Percentiles rank a stretch among this genome's conserved stretches.
Evolutionary conservation across 1,140 invertebrate genomes (phyloP).

Genomic region (Mya arenaria): DNA sequence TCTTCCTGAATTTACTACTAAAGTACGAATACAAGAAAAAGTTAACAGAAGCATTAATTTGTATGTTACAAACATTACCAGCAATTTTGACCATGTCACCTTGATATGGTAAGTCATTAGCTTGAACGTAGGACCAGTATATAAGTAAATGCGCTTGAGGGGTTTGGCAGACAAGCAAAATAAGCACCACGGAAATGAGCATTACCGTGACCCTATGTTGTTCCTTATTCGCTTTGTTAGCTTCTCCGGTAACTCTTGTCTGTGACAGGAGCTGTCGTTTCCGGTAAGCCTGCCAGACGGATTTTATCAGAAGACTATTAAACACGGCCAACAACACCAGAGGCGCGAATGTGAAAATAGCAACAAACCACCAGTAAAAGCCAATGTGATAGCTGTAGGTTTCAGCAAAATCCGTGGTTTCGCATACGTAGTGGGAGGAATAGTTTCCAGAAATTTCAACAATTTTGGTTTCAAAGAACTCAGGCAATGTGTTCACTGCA

Average conservation of each 20-base stretch:
- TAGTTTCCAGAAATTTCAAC: slow-evolving; percentile 1
- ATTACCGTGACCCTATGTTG: slow-evolving; percentile 86
- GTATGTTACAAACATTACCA: slow-evolving; percentile 88
- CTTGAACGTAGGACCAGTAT: slow-evolving; percentile 61
- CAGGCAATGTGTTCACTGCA: slow-evolving; percentile 69
- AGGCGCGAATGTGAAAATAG: slow-evolving; percentile 87
- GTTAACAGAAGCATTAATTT: slow-evolving; percentile 88
- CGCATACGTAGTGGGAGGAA: slow-evolving; percentile 59
- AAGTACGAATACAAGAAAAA: slow-evolving; percentile 90
- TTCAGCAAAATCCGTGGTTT: slow-evolving; percentile 68
- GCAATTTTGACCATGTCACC: slow-evolving; percentile 81
- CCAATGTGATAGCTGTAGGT: slow-evolving; percentile 84
- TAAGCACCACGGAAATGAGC: slow-evolving; percentile 88
- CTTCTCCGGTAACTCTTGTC: slow-evolving; percentile 67
- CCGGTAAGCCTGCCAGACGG: slow-evolving; percentile 84
- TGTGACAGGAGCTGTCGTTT: slow-evolving; percentile 83
- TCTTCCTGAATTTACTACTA: slow-evolving; percentile 89
- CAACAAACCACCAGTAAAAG: slow-evolving; percentile 87
- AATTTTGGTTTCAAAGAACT: slow-evolving; percentile 72
- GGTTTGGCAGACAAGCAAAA: slow-evolving; percentile 88
- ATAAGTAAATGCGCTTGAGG: slow-evolving; percentile 84
- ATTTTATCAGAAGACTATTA: slow-evolving; percentile 87
- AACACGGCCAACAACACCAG: slow-evolving; percentile 87
- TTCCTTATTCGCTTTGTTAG: slow-evolving; percentile 63
- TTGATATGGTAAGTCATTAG: slow-evolving; percentile 50